Percentiles rank a stretch among this genome's conserved stretches.
phyloP scores from a whole-genome alignment of 2,888 invertebrate genomes.

The Calliopum simillimum region DNA sequence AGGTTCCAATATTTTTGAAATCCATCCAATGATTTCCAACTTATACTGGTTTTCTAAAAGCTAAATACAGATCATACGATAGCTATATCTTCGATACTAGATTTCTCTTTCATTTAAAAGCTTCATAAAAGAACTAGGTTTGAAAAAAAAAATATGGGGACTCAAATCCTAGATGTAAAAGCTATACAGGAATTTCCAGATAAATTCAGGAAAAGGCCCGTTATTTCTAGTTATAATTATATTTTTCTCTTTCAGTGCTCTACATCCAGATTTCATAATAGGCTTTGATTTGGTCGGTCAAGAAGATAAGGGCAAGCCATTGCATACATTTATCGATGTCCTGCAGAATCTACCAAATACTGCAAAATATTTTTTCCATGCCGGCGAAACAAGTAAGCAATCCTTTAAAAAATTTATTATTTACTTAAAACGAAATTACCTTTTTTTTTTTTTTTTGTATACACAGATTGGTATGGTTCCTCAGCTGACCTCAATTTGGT shows the following conservation, averaged over 20 bases:
- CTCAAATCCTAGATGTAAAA: too few relatives aligned
- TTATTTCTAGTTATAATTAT: too few relatives aligned
- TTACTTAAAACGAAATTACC: background rate
- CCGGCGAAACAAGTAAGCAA: slow-evolving; percentile 71
- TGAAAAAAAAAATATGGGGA: too few relatives aligned
- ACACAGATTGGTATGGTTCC: slow-evolving; percentile 68
- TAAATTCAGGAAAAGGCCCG: too few relatives aligned
- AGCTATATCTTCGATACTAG: too few relatives aligned
- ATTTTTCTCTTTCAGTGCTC: slow-evolving; percentile 39
- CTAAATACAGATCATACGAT: too few relatives aligned
- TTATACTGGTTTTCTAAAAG: too few relatives aligned
- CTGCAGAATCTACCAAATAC: slow-evolving; percentile 47
- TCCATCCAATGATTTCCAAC: too few relatives aligned
- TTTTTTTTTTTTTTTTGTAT: background rate
- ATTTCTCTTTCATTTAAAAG: too few relatives aligned
- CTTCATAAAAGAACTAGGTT: too few relatives aligned
- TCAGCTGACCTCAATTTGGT: slow-evolving; percentile 70
- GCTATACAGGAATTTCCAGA: too few relatives aligned
- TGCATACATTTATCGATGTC: slow-evolving; percentile 53
- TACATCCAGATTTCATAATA: slow-evolving; percentile 69
- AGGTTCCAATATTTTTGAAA: too few relatives aligned
- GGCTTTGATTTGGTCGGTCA: slow-evolving; percentile 75
- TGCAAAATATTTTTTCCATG: slow-evolving; percentile 72
- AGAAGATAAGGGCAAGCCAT: slow-evolving; percentile 71
- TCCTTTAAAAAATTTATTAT: background rate